These are phyloP conservation scores for Ramazzottius varieornatus DNA, from an alignment of 2,888 invertebrate species.

Conservation along the genomic window DNA sequence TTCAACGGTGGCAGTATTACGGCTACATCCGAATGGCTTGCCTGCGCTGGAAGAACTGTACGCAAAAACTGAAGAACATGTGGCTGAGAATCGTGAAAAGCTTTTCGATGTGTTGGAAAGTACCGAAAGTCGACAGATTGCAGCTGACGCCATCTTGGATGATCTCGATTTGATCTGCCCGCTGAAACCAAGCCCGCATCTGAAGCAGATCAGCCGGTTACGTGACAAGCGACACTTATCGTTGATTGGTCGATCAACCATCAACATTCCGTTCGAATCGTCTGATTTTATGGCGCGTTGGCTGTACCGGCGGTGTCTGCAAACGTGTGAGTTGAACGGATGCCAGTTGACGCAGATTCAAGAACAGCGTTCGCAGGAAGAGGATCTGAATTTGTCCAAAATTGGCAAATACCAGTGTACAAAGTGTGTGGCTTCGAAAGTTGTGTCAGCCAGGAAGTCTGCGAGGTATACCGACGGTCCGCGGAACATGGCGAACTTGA, in stretches of 20 bases:
- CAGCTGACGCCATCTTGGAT: neutral
- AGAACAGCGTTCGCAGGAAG: neutral
- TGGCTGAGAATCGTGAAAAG: neutral
- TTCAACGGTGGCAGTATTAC: neutral
- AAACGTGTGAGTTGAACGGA: neutral
- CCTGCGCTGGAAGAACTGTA: neutral
- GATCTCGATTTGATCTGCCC: neutral
- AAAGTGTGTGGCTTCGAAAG: neutral
- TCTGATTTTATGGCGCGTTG: constrained; percentile 1
- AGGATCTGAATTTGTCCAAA: neutral
- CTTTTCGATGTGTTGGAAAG: neutral
- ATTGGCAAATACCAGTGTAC: neutral
- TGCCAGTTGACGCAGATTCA: neutral
- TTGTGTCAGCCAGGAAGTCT: neutral
- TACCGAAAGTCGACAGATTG: neutral
- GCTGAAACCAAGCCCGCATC: neutral
- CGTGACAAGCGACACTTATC: neutral
- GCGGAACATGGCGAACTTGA: too few relatives aligned
- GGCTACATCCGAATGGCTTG: neutral
- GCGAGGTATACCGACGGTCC: neutral
- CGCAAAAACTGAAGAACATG: neutral
- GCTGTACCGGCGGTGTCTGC: neutral
- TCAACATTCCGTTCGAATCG: neutral
- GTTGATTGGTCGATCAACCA: neutral
- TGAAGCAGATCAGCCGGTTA: neutral